phyloP scores from a whole-genome alignment of 2,797 vertebrate species.

The Rhinichthys osculus region DNA sequence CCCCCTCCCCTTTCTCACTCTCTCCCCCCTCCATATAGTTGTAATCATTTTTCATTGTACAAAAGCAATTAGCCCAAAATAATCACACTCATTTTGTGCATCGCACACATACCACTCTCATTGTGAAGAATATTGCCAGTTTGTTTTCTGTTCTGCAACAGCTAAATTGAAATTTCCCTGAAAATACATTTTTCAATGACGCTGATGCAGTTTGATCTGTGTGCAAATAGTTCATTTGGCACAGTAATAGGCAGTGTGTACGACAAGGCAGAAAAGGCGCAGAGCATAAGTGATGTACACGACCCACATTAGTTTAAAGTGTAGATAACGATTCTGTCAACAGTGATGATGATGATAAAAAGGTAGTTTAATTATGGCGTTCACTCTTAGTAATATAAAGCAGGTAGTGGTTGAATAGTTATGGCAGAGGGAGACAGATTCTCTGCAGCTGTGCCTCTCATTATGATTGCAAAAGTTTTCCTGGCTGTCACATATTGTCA shows the following conservation, averaged over 20 bases:
- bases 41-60: conserved; percentile 51
- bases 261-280: conserved; percentile 22
- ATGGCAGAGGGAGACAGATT: conserved; percentile 31
- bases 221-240: conserved; percentile 47
- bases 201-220: conserved; percentile 41
- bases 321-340: conserved; percentile 52
- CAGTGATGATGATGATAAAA: conserved; percentile 49
- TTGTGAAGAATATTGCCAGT: conserved; percentile 37
- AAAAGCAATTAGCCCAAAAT: conserved; percentile 46
- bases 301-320: conserved; percentile 40
- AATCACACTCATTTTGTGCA: conserved; percentile 20
- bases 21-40: background rate
- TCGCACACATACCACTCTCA: background rate
- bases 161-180: conserved; percentile 50
- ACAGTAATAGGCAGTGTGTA: conserved; percentile 41
- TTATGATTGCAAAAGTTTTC: conserved; percentile 56
- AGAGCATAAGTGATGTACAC: conserved; percentile 35
- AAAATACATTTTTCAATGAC: conserved; percentile 40
- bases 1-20: background rate
- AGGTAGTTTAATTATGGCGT: conserved; percentile 37
- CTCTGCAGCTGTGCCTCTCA: conserved; percentile 51
- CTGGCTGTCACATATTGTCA: conserved; percentile 55
- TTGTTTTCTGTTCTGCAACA: conserved; percentile 27
- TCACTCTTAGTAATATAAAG: conserved; percentile 24
- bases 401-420: conserved; percentile 52